A percentile compares a stretch with the other conserved stretches of the same genome.
These are phyloP conservation scores for Pitangus sulphuratus DNA, from an alignment of 2,797 vertebrate genomes.

Conservation along the genomic window DNA sequence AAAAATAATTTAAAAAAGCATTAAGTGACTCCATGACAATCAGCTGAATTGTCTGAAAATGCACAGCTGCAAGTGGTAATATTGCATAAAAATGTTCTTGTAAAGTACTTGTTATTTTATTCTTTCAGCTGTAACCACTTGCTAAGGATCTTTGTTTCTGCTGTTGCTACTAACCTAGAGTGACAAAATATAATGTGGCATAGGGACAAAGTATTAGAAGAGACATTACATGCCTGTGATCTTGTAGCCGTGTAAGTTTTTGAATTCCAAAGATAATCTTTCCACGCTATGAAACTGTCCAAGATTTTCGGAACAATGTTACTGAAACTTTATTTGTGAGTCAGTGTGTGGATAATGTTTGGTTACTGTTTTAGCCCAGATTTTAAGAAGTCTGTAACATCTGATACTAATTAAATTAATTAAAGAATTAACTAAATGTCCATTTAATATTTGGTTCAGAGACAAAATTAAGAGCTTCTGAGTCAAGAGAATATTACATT, in stretches of 20 bases:
- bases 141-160: slow-evolving; percentile 33
- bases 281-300: background rate
- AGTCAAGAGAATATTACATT: background rate
- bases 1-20: slow-evolving; percentile 5
- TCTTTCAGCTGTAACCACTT: slow-evolving; percentile 9
- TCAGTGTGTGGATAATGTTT: background rate
- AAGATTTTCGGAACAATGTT: slow-evolving; percentile 1
- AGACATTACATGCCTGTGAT: slow-evolving; percentile 42
- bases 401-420: background rate
- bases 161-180: slow-evolving; percentile 37
- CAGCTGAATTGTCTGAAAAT: slow-evolving; percentile 21
- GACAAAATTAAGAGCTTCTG: background rate
- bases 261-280: slow-evolving; percentile 41
- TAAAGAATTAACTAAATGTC: background rate
- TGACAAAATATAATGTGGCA: background rate
- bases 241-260: slow-evolving; percentile 52
- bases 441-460: background rate
- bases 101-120: slow-evolving; percentile 1
- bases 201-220: slow-evolving; percentile 7
- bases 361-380: background rate
- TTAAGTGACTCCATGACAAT: slow-evolving; percentile 42
- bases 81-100: slow-evolving; percentile 10
- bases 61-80: slow-evolving; percentile 53
- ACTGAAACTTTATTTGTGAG: background rate
- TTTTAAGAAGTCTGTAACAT: background rate